Conservation (phyloP, 2,113 vertebrate species). For the cattle (Bos taurus) region DNA sequence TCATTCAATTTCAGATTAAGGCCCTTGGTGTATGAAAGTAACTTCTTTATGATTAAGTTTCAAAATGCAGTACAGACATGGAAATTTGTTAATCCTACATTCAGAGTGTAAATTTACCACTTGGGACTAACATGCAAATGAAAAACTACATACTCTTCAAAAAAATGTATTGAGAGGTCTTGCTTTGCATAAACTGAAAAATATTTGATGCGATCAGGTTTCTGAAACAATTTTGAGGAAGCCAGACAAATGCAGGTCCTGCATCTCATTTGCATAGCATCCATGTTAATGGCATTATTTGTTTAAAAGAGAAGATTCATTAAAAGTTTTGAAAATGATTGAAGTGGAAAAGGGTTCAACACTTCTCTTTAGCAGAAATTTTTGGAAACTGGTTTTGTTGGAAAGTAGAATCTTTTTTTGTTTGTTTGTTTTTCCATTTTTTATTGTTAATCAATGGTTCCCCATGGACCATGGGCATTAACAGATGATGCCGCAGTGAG, state of each 20-base stretch:
- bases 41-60: constrained; percentile 46
- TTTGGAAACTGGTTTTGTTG: constrained; percentile 25
- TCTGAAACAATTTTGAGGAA: constrained; percentile 64
- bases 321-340: constrained; percentile 67
- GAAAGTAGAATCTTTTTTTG: background rate
- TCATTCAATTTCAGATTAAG: background rate
- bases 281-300: constrained; percentile 59
- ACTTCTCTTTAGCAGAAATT: background rate
- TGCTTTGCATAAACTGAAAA: constrained; percentile 72
- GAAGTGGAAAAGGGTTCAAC: constrained; percentile 48
- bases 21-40: constrained; percentile 14
- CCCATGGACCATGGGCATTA: background rate
- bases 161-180: constrained; percentile 60
- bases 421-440: background rate
- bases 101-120: constrained; percentile 41
- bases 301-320: constrained; percentile 67
- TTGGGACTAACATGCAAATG: constrained; percentile 59
- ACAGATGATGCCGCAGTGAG: background rate
- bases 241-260: constrained; percentile 43
- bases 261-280: constrained; percentile 64
- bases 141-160: constrained; percentile 45
- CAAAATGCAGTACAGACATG: background rate
- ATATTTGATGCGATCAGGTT: constrained; percentile 62
- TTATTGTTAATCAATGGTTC: background rate
- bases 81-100: constrained; percentile 58